These are phyloP conservation scores for Catagonus wagneri DNA, from an alignment of 2,113 vertebrate genomes.

Conservation along the genomic window DNA sequence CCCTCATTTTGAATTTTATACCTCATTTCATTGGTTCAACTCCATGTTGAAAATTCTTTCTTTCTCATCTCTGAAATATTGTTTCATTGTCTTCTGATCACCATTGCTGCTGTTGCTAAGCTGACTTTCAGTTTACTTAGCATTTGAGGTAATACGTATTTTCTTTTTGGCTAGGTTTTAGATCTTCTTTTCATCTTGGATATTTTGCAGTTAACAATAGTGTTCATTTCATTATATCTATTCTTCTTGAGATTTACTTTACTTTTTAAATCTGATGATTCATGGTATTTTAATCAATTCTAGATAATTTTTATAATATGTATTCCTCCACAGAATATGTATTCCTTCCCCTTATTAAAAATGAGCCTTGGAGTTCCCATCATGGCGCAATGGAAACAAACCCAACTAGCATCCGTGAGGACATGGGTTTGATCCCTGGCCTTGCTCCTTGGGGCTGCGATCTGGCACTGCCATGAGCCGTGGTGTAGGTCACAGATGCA, in stretches of 20 bases:
- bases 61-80: no score
- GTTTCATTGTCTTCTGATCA: no score
- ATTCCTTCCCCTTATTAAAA: neutral
- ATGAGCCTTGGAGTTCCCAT: neutral
- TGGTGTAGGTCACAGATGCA: no score
- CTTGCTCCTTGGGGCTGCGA: neutral
- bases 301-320: neutral
- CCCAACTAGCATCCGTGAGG: accelerated
- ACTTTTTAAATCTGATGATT: neutral
- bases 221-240: neutral
- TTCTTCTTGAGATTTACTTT: neutral
- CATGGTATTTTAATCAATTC: neutral
- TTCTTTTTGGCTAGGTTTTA: neutral
- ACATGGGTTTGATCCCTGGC: neutral
- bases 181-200: neutral
- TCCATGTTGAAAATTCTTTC: no score
- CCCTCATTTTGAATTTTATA: no score
- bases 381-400: neutral
- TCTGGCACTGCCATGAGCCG: no score
- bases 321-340: neutral
- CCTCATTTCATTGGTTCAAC: no score
- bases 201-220: neutral
- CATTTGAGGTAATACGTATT: neutral
- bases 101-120: no score
- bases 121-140: no score